These are phyloP conservation scores for Lutjanus argentimaculatus DNA, from an alignment of 2,797 vertebrate genomes.

Conservation along the genomic window DNA sequence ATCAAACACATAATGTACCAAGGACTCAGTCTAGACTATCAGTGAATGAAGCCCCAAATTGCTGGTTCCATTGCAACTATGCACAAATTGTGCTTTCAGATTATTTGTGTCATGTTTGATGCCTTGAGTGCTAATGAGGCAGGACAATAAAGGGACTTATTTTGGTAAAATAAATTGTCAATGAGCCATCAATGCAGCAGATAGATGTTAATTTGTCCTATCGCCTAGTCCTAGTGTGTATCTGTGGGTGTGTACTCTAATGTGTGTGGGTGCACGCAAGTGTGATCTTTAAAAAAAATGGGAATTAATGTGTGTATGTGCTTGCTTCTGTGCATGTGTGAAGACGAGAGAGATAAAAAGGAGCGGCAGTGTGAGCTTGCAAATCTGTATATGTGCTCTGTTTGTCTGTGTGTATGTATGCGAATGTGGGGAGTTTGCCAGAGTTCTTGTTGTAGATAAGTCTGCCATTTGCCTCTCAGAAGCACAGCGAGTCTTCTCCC, in stretches of 20 bases:
- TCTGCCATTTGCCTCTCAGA: conserved; percentile 53
- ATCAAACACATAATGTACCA: not conserved
- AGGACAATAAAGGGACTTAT: conserved; percentile 7
- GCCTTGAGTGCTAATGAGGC: conserved; percentile 25
- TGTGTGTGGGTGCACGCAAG: not conserved
- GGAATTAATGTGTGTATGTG: conserved; percentile 4
- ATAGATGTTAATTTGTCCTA: conserved; percentile 1
- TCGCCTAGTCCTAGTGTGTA: not conserved
- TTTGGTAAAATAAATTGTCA: conserved; percentile 19
- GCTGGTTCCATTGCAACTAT: conserved; percentile 1
- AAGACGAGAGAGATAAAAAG: conserved; percentile 7
- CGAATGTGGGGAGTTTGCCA: conserved; percentile 40
- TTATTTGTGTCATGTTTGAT: conserved; percentile 22
- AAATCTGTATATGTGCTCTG: conserved; percentile 14
- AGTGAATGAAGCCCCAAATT: not conserved
- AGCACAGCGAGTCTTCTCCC: conserved; percentile 56
- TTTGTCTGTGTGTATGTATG: conserved; percentile 28
- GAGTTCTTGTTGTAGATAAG: conserved; percentile 42
- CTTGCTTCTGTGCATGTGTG: not conserved
- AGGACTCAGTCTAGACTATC: not conserved
- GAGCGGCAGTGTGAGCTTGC: conserved; percentile 2
- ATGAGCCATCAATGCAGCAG: not conserved
- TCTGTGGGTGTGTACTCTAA: not conserved
- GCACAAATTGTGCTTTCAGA: conserved; percentile 6
- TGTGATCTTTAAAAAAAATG: conserved; percentile 2